Conservation (phyloP, 2,113 vertebrate genomes). For the Megaceryle torquata region DNA sequence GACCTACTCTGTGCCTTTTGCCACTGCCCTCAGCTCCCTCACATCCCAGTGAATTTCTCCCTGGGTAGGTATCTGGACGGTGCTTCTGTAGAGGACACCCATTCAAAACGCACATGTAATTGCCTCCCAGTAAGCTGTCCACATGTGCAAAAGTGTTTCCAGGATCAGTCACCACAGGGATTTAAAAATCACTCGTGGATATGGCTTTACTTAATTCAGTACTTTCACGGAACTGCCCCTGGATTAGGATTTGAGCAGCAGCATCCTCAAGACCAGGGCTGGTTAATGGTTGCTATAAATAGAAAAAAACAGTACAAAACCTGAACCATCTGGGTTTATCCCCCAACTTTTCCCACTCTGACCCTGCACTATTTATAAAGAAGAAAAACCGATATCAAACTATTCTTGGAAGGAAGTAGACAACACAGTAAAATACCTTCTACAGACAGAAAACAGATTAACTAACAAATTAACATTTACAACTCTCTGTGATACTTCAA, state of each 20-base stretch:
- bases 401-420: background rate
- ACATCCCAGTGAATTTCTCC: background rate
- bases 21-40: background rate
- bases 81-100: accelerated
- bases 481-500: background rate
- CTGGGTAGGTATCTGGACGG: accelerated
- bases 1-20: background rate
- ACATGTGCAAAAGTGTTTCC: background rate
- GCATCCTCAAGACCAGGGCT: background rate
- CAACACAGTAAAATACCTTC: background rate
- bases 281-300: constrained; percentile 28
- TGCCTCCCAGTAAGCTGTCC: background rate
- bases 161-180: background rate
- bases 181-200: background rate
- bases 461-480: background rate
- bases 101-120: background rate
- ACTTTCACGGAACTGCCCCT: background rate
- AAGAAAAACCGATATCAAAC: background rate
- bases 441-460: background rate
- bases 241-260: background rate
- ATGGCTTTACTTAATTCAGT: constrained; percentile 13
- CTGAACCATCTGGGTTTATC: background rate
- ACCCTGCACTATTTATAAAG: accelerated
- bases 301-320: constrained; percentile 8
- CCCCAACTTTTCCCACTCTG: background rate